A percentile compares a stretch with the other conserved stretches of the same genome.
These are phyloP conservation scores for Deroptyus accipitrinus DNA, from an alignment of 2,113 vertebrate genomes.

Conservation along the genomic window DNA sequence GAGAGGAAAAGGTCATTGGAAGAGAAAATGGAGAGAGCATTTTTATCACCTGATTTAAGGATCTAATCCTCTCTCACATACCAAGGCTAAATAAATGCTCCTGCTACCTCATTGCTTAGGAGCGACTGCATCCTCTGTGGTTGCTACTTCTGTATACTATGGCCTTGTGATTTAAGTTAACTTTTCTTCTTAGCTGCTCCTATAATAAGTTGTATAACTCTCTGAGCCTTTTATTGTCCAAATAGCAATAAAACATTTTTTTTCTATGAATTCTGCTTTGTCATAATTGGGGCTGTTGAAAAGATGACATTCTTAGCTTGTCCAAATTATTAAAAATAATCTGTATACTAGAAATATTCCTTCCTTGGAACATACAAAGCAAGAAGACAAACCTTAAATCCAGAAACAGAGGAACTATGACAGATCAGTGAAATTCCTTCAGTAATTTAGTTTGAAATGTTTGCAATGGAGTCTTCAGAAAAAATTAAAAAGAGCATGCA, in stretches of 20 bases:
- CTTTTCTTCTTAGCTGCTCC: neutral
- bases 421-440: neutral
- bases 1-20: neutral
- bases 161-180: neutral
- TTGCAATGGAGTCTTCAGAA: neutral
- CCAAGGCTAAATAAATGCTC: neutral
- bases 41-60: conserved; percentile 37
- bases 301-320: neutral
- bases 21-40: neutral
- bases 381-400: neutral
- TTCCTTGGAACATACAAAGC: neutral
- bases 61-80: neutral
- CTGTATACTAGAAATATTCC: neutral
- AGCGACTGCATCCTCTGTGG: neutral
- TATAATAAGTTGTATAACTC: neutral
- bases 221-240: neutral
- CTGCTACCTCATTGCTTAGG: neutral
- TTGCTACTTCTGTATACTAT: neutral
- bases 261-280: neutral
- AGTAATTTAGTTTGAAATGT: neutral
- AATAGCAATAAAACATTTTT: rapidly evolving
- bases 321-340: neutral
- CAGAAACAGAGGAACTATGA: neutral
- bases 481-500: rapidly evolving
- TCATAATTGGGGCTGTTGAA: neutral